phyloP scores from a whole-genome alignment of 2,888 invertebrate genomes.

The Melinaea menophilus region DNA sequence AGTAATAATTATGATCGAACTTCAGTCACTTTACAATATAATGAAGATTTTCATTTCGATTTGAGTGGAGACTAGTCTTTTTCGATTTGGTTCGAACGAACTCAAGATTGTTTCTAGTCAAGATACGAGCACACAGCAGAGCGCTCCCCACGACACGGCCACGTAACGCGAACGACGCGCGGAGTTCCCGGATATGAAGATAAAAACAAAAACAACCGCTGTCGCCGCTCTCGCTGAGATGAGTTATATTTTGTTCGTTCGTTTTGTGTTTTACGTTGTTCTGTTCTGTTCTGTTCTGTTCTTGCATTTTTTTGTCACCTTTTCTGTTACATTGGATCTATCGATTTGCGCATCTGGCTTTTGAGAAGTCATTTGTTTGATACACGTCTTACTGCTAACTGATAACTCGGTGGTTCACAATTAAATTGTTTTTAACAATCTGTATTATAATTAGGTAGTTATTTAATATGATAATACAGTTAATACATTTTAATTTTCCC shows the following conservation, averaged over 20 bases:
- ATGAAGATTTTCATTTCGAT: conserved; percentile 15
- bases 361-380: conserved; percentile 8
- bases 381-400: background rate
- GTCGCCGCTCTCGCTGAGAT: conserved; percentile 35
- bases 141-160: conserved; percentile 8
- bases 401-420: background rate
- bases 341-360: conserved; percentile 45
- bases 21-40: background rate
- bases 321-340: conserved; percentile 43
- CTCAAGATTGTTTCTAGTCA: conserved; percentile 39
- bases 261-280: conserved; percentile 50
- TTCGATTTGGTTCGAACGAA: conserved; percentile 31
- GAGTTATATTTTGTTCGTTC: conserved; percentile 58
- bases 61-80: conserved; percentile 31
- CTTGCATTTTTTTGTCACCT: conserved; percentile 46
- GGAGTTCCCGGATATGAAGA: conserved; percentile 68
- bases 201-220: conserved; percentile 67
- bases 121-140: conserved; percentile 30
- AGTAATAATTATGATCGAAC: background rate
- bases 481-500: conserved; percentile 28
- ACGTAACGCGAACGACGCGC: conserved; percentile 15
- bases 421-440: too few relatives aligned
- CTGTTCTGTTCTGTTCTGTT: conserved; percentile 42
- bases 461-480: conserved; percentile 21
- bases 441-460: background rate